Evolutionary conservation across 2,113 vertebrate genomes (phyloP).

Genomic region (Cynopterus brachyotis): DNA sequence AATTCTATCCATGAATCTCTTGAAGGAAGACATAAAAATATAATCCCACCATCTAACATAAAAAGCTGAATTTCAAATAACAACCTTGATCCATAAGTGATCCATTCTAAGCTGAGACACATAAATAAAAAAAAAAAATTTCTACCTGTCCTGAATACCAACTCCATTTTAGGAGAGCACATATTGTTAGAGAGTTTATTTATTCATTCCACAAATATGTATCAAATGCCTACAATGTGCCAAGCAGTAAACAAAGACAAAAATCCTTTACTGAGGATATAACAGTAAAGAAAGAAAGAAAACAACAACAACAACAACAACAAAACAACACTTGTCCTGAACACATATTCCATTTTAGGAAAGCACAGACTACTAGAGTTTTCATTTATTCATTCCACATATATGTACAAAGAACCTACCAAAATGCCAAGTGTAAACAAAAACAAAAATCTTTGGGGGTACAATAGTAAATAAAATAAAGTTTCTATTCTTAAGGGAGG

Average conservation of each 20-base stretch:
- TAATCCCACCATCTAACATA: neutral
- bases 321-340: no score
- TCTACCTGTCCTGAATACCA: neutral
- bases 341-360: no score
- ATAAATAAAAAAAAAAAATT: neutral
- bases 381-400: no score
- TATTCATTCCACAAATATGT: neutral
- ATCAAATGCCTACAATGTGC: no score
- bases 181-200: neutral
- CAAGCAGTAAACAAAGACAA: no score
- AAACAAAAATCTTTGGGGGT: no score
- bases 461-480: neutral
- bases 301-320: no score
- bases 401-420: no score
- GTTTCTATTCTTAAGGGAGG: neutral
- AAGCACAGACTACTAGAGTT: no score
- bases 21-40: neutral
- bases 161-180: neutral
- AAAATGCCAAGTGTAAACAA: no score
- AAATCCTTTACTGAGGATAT: no score
- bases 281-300: no score
- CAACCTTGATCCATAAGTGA: neutral
- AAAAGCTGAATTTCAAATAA: neutral
- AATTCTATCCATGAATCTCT: neutral
- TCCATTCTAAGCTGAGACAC: neutral